These are phyloP conservation scores for Eurystomus glaucurus DNA, from an alignment of 2,797 vertebrate genomes.

Conservation along the genomic window DNA sequence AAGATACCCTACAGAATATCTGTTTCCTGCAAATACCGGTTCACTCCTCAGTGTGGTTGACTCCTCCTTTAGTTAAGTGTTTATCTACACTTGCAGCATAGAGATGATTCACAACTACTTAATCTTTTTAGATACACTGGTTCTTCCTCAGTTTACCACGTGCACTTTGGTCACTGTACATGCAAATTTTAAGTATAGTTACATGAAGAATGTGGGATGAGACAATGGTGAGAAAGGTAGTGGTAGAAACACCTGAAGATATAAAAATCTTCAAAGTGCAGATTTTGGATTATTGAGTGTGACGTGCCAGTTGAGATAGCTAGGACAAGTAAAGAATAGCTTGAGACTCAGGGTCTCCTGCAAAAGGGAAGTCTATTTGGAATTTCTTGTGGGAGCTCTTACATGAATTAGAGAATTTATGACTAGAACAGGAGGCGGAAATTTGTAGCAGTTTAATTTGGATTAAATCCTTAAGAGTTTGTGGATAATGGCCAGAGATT, in stretches of 20 bases:
- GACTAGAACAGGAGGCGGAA: background rate
- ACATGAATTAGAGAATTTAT: background rate
- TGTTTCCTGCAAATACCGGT: accelerated
- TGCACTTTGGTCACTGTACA: accelerated
- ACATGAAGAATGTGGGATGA: background rate
- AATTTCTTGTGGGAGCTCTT: background rate
- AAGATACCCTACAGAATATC: background rate
- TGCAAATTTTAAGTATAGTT: background rate
- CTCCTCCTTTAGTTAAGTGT: background rate
- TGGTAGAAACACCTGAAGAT: background rate
- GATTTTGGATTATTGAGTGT: background rate
- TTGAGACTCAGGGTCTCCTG: background rate
- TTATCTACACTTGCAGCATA: accelerated
- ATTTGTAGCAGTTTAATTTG: background rate
- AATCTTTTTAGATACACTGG: background rate
- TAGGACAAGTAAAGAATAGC: background rate
- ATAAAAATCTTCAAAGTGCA: background rate
- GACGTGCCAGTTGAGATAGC: background rate
- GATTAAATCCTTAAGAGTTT: background rate
- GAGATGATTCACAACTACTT: background rate
- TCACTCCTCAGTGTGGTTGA: background rate
- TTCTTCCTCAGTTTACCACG: background rate
- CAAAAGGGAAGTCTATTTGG: background rate
- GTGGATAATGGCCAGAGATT: background rate
- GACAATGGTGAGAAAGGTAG: background rate